A percentile compares a stretch with the other conserved stretches of the same genome.
phyloP scores from a whole-genome alignment of 2,113 vertebrate genomes.

The Neotragus moschatus region DNA sequence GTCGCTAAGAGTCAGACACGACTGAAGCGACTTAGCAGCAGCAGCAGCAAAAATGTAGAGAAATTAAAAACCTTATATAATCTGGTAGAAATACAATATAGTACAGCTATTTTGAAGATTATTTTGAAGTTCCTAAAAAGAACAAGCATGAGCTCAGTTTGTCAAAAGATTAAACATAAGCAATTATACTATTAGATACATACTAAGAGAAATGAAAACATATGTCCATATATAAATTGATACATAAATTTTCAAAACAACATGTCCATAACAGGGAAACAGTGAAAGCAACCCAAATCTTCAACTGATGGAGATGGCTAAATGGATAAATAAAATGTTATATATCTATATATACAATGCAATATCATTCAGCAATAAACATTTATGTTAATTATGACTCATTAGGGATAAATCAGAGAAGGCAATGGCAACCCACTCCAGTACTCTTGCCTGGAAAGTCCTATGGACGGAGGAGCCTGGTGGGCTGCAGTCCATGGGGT shows the following conservation, averaged over 20 bases:
- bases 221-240: not conserved
- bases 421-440: too few relatives aligned
- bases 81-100: not conserved
- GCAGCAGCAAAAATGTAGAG: not conserved
- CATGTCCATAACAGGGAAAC: not conserved
- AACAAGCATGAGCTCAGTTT: not conserved
- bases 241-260: not conserved
- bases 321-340: not conserved
- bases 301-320: not conserved
- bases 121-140: not conserved
- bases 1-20: too few relatives aligned
- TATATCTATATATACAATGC: not conserved
- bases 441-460: too few relatives aligned
- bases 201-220: not conserved
- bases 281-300: not conserved
- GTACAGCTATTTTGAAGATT: not conserved
- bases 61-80: not conserved
- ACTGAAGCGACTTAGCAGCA: too few relatives aligned
- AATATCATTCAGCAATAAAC: not conserved
- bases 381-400: not conserved
- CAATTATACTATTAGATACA: not conserved
- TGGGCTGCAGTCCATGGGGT: too few relatives aligned
- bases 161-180: not conserved
- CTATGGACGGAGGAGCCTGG: too few relatives aligned
- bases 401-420: too few relatives aligned